Conservation (phyloP, 1,140 invertebrate genomes). For the Rhopalosiphum padi region DNA sequence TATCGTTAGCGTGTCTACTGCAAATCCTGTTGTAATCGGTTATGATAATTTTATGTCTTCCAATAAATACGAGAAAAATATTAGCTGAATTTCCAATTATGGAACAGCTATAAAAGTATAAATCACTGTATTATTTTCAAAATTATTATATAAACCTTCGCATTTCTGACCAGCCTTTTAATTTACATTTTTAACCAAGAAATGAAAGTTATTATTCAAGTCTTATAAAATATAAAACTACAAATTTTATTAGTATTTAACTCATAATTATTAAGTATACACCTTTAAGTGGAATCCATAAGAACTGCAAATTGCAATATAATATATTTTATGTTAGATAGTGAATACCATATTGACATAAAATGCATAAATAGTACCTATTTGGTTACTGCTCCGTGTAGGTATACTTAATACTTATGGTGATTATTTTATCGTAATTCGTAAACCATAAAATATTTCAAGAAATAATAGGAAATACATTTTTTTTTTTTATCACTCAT, state of each 20-base stretch:
- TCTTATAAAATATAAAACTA: not conserved
- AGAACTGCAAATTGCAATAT: not conserved
- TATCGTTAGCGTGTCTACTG: not conserved
- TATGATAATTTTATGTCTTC: slow-evolving; percentile 36
- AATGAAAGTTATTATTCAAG: not conserved
- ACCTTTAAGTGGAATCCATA: not conserved
- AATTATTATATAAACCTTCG: not conserved
- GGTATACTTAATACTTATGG: too few relatives aligned
- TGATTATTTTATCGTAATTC: not conserved
- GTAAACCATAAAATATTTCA: not conserved
- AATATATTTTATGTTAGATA: not conserved
- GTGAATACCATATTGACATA: not conserved
- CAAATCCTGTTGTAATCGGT: slow-evolving; percentile 5
- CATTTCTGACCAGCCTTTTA: not conserved
- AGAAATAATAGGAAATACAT: too few relatives aligned
- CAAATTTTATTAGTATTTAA: not conserved
- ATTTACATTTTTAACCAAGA: not conserved
- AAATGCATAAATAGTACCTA: not conserved
- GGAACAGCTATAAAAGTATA: not conserved
- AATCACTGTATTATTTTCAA: not conserved
- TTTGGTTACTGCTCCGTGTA: not conserved
- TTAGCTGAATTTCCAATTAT: slow-evolving; percentile 10
- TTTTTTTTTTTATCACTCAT: too few relatives aligned
- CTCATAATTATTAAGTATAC: not conserved
- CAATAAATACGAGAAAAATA: not conserved